phyloP scores from a whole-genome alignment of 2,888 invertebrate genomes.

The Dicranocentrus wangi region DNA sequence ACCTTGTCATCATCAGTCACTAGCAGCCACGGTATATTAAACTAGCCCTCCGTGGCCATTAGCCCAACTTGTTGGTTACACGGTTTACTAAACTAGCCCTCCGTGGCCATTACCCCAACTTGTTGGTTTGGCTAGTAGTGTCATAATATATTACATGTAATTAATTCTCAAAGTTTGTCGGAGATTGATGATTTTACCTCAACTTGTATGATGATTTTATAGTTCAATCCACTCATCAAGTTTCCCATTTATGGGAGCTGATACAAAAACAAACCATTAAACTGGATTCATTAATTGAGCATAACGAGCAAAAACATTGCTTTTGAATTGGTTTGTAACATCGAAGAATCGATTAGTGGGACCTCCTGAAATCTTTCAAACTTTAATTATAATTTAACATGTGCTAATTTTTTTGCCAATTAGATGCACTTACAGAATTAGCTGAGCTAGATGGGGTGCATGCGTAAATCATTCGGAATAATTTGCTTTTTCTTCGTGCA shows the following conservation, averaged over 20 bases:
- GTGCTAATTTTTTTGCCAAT: not conserved
- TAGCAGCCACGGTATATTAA: not conserved
- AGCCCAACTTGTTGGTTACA: not conserved
- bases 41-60: too few species aligned
- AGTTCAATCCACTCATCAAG: not conserved
- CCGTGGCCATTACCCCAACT: conserved; percentile 15
- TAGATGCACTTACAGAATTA: too few species aligned
- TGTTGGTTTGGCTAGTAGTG: not conserved
- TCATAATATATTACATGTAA: conserved; percentile 15
- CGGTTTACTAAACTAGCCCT: too few species aligned
- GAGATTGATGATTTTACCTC: conserved; percentile 31
- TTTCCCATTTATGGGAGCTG: conserved; percentile 25
- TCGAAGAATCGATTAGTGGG: conserved; percentile 13
- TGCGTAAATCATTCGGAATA: not conserved
- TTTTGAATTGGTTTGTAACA: conserved; percentile 15
- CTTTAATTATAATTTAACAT: not conserved
- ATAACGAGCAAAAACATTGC: conserved; percentile 30
- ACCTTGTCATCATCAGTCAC: conserved; percentile 37
- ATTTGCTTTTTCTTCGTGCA: not conserved
- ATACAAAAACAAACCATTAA: not conserved
- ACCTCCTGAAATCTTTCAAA: too few species aligned
- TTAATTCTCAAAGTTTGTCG: not conserved
- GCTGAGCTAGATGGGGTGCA: too few species aligned
- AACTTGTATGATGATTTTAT: not conserved
- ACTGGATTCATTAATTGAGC: conserved; percentile 27